Percentiles rank a stretch among this genome's conserved stretches.
Evolutionary conservation across 1,140 invertebrate species (phyloP).

Genomic region (Euborellia annulipes): DNA sequence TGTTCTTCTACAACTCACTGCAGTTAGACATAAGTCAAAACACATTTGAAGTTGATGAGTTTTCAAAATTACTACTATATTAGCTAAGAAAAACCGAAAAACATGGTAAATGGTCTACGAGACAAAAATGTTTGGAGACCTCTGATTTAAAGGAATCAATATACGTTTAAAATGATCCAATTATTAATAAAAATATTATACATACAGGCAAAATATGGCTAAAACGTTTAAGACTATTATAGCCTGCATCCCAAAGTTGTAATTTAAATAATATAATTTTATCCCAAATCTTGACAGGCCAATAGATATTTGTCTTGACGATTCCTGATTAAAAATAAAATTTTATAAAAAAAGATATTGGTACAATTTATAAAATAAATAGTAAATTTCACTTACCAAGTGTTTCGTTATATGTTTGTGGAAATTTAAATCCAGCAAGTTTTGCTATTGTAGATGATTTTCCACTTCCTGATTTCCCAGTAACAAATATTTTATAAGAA

Average conservation of each 20-base stretch:
- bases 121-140: no score
- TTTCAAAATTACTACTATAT: no score
- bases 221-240: slow-evolving; percentile 37
- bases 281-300: slow-evolving; percentile 41
- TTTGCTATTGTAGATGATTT: slow-evolving; percentile 36
- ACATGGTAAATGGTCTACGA: no score
- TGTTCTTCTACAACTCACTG: no score
- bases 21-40: no score
- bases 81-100: no score
- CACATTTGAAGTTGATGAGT: no score
- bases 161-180: no score
- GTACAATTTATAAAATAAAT: no score
- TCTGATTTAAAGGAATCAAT: no score
- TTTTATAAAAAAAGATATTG: no score
- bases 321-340: slow-evolving; percentile 26
- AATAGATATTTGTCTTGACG: slow-evolving; percentile 35
- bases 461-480: slow-evolving; percentile 37
- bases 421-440: slow-evolving; percentile 29
- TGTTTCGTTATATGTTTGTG: slow-evolving; percentile 32
- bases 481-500: slow-evolving; percentile 39
- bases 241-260: slow-evolving; percentile 43
- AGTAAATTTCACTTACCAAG: background rate
- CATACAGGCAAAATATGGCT: slow-evolving; percentile 39
- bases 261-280: slow-evolving; percentile 38
- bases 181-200: slow-evolving; percentile 6